phyloP scores from a whole-genome alignment of 2,888 invertebrate genomes.

The Cybosia mesomella region DNA sequence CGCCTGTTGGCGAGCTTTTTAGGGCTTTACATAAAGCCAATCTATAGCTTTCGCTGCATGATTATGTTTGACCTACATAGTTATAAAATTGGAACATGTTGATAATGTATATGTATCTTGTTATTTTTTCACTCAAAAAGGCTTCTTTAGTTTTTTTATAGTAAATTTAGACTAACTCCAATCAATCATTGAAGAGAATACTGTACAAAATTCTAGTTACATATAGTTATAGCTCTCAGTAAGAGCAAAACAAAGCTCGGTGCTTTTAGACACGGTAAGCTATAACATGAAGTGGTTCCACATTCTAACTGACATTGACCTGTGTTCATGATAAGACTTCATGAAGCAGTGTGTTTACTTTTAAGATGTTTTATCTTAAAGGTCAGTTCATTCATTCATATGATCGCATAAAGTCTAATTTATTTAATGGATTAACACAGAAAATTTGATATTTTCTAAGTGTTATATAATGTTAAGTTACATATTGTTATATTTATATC shows the following conservation, averaged over 20 bases:
- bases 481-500: too few relatives aligned
- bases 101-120: not conserved
- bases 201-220: not conserved
- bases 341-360: conserved; percentile 1
- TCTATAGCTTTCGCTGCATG: conserved; percentile 32
- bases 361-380: not conserved
- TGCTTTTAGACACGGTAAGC: conserved; percentile 57
- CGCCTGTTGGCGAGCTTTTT: conserved; percentile 49
- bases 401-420: not conserved
- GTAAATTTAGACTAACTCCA: not conserved
- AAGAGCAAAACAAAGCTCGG: conserved; percentile 58
- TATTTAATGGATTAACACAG: not conserved
- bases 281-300: conserved; percentile 37
- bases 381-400: not conserved
- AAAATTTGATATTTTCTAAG: too few relatives aligned
- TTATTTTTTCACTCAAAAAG: not conserved
- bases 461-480: too few relatives aligned
- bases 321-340: conserved; percentile 14
- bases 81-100: conserved; percentile 24
- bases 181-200: not conserved
- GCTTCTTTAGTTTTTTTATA: too few relatives aligned
- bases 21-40: conserved; percentile 36
- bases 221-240: conserved; percentile 15
- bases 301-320: conserved; percentile 57
- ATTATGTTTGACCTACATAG: not conserved